Percentiles rank a stretch among this genome's conserved stretches.
phyloP scores from a whole-genome alignment of 2,113 vertebrate species.

The Sturnira hondurensis region DNA sequence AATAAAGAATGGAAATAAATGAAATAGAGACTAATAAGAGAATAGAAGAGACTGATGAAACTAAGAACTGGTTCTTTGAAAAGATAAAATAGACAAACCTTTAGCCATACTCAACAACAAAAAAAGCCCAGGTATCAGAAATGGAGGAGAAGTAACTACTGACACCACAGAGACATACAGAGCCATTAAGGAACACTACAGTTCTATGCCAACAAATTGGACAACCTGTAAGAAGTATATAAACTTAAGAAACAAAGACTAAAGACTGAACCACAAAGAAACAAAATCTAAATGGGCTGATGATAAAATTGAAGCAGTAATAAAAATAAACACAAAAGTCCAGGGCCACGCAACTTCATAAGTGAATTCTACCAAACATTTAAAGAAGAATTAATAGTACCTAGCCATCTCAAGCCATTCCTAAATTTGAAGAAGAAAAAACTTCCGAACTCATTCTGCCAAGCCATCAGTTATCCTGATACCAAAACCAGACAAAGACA shows the following conservation, averaged over 20 bases:
- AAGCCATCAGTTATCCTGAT: background rate
- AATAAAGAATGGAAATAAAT: too few species aligned
- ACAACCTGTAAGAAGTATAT: background rate
- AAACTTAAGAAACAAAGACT: background rate
- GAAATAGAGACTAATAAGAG: background rate
- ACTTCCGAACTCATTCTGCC: background rate
- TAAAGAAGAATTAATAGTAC: too few species aligned
- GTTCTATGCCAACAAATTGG: too few species aligned
- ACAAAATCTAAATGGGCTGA: background rate
- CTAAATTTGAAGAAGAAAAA: background rate
- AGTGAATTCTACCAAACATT: too few species aligned
- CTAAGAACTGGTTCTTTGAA: background rate
- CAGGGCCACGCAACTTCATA: background rate
- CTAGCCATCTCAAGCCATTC: background rate
- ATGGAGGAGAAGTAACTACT: too few species aligned
- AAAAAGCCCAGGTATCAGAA: background rate
- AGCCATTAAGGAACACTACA: too few species aligned
- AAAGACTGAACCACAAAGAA: background rate
- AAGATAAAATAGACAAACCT: background rate
- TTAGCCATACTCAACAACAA: background rate
- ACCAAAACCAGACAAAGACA: background rate
- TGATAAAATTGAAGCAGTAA: too few species aligned
- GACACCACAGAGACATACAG: too few species aligned
- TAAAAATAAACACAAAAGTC: background rate
- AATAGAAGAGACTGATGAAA: background rate